These are phyloP conservation scores for Columbina picui DNA, from an alignment of 2,113 vertebrate species.

Conservation along the genomic window DNA sequence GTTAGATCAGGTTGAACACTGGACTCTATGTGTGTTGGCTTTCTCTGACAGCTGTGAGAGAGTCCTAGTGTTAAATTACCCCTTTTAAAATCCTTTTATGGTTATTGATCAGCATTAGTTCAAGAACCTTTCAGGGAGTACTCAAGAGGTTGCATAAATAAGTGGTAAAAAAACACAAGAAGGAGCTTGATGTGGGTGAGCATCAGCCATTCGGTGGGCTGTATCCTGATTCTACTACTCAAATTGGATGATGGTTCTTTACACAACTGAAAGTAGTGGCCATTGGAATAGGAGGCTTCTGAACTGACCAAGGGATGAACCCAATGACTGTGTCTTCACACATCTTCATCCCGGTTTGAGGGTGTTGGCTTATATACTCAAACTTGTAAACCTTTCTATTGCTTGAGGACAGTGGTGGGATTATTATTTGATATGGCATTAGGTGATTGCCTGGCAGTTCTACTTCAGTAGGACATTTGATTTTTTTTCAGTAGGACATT, in stretches of 20 bases:
- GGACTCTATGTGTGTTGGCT: background rate
- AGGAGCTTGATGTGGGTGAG: background rate
- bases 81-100: background rate
- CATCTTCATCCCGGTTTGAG: background rate
- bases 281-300: background rate
- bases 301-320: background rate
- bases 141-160: background rate
- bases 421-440: background rate
- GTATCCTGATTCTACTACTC: background rate
- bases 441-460: background rate
- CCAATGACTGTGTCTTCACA: background rate
- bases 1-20: background rate
- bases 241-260: background rate
- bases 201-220: background rate
- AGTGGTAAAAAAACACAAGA: background rate
- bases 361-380: background rate
- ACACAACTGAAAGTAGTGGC: background rate
- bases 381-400: background rate
- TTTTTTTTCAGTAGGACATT: background rate
- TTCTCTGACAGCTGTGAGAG: background rate
- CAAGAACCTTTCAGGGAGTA: background rate
- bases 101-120: background rate
- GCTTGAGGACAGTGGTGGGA: background rate
- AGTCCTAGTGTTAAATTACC: background rate
- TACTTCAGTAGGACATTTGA: background rate